phyloP scores from a whole-genome alignment of 2,797 vertebrate genomes.

The Falco novaeseelandiae region DNA sequence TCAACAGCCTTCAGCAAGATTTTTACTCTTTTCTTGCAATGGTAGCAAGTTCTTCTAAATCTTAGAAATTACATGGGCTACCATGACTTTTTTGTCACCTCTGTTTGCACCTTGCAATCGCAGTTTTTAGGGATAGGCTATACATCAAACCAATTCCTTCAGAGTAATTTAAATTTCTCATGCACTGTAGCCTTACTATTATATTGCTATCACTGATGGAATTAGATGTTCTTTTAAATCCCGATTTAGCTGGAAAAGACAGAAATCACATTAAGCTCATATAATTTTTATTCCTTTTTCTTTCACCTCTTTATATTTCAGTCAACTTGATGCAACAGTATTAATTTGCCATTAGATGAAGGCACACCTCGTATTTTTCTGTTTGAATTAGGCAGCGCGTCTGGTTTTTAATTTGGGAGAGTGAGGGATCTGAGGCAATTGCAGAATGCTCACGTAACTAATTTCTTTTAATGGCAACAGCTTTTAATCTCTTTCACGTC shows the following conservation, averaged over 20 bases:
- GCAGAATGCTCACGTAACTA: conserved; percentile 8
- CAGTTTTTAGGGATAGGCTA: neutral
- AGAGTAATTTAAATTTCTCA: neutral
- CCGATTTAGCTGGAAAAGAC: neutral
- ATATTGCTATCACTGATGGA: neutral
- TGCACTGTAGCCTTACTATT: neutral
- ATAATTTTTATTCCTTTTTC: neutral
- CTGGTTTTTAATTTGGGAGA: conserved; percentile 29
- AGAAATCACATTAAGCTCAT: neutral
- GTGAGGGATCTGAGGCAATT: conserved; percentile 17
- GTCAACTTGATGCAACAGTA: conserved; percentile 1
- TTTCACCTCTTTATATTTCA: conserved; percentile 3
- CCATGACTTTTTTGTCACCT: neutral
- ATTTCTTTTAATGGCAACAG: conserved; percentile 16
- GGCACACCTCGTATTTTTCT: neutral
- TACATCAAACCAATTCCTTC: neutral
- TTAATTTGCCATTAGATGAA: conserved; percentile 36
- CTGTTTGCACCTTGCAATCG: neutral
- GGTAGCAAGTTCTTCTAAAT: neutral
- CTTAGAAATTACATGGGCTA: neutral
- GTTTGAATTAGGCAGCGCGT: neutral
- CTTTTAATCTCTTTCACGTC: conserved; percentile 42
- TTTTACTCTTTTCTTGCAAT: neutral
- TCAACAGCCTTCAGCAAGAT: neutral
- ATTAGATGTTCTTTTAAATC: neutral